Evolutionary conservation across 92 coral and sea anemone species (phyloP).

Genomic region (Phymanthus crucifer): DNA sequence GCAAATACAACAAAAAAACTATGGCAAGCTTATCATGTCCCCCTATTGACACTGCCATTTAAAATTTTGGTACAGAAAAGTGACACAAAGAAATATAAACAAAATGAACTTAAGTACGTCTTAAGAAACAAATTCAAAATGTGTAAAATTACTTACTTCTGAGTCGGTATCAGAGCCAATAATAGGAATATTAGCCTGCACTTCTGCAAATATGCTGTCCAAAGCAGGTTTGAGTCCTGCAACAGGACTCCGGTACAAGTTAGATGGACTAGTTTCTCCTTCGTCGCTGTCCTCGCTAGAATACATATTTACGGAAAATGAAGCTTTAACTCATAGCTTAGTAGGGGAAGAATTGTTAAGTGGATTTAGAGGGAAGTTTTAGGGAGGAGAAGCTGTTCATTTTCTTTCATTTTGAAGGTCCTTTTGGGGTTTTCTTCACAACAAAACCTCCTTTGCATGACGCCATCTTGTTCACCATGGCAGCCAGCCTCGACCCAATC

Average conservation of each 20-base stretch:
- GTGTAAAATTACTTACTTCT: constrained; percentile 52
- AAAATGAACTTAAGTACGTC: background rate
- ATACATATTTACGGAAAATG: constrained; percentile 18
- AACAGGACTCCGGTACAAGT: constrained; percentile 24
- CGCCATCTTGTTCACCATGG: constrained; percentile 73
- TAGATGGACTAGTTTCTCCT: constrained; percentile 40
- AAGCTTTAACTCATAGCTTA: background rate
- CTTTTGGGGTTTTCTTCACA: constrained; percentile 10
- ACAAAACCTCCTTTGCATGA: constrained; percentile 39
- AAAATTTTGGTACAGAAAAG: background rate
- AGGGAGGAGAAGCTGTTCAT: background rate
- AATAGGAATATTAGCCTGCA: constrained; percentile 85
- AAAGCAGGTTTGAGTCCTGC: constrained; percentile 76
- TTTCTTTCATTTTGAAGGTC: constrained; percentile 14
- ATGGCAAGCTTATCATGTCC: background rate
- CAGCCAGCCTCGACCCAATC: constrained; percentile 47
- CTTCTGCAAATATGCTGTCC: constrained; percentile 90
- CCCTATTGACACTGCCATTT: too few relatives aligned
- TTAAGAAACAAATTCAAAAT: background rate
- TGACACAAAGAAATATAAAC: background rate
- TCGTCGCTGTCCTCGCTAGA: constrained; percentile 58
- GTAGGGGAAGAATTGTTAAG: background rate
- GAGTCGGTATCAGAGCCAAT: constrained; percentile 77
- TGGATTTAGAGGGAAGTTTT: background rate
- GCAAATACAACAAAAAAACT: background rate